A percentile compares a stretch with the other conserved stretches of the same genome.
Conservation (phyloP, 2,797 vertebrate species). For the Enteromius unitaeniatus region DNA sequence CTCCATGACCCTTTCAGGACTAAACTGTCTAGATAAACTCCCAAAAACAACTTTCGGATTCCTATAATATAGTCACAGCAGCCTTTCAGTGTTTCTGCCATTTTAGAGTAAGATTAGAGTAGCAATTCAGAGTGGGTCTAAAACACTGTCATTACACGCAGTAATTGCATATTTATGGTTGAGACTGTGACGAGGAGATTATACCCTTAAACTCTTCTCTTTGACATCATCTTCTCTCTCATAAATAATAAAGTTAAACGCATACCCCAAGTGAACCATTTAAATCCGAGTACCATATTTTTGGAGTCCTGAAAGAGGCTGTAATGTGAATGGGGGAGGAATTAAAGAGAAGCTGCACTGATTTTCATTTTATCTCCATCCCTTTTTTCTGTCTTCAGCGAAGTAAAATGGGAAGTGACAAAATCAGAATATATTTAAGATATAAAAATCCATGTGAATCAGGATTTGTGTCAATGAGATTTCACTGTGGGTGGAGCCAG, state of each 20-base stretch:
- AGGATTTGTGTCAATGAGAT: neutral
- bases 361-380: neutral
- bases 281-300: slow-evolving; percentile 3
- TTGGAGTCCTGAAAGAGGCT: neutral
- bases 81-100: slow-evolving; percentile 53
- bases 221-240: slow-evolving; percentile 13
- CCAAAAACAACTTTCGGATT: slow-evolving; percentile 2
- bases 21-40: neutral
- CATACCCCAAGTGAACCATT: neutral
- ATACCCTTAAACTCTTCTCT: slow-evolving; percentile 41
- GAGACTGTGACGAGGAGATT: slow-evolving; percentile 44
- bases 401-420: neutral
- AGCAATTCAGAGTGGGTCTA: slow-evolving; percentile 20
- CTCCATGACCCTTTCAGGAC: neutral
- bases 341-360: slow-evolving; percentile 6
- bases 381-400: neutral
- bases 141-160: slow-evolving; percentile 58
- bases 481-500: slow-evolving; percentile 4
- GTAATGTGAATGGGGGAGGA: neutral
- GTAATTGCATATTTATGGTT: slow-evolving; percentile 55
- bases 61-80: slow-evolving; percentile 40
- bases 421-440: slow-evolving; percentile 5
- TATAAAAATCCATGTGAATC: neutral
- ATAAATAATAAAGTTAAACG: slow-evolving; percentile 26
- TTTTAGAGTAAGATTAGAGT: slow-evolving; percentile 50